Evolutionary conservation across 2,888 invertebrate genomes (phyloP), one percentile per base, ranked within the genome.

Genomic region (Heliconius erato): DNA sequence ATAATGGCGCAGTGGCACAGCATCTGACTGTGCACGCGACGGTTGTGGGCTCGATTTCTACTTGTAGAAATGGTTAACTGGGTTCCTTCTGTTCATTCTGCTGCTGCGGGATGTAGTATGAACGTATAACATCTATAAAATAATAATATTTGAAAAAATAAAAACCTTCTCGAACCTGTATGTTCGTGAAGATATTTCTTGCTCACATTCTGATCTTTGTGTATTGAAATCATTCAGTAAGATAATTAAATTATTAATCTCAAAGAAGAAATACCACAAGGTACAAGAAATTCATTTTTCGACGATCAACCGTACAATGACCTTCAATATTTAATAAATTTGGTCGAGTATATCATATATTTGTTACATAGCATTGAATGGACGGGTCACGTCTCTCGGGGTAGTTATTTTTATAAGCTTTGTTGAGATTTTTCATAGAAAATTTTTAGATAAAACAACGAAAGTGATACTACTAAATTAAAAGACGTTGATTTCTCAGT

Each of bases 291-390:
- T 76, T 63, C 2, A 14, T 76, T 76, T 76, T 76, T 76, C 35
- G 26, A n/a, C 63, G 35, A 63, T 63, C 59, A 40, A 40, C 63
- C 26, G 63, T 59, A 76, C 23, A 32, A 35, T 35, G 76, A 40
- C 76, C 35, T 76, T 59, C 35, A 76, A 76, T 76, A 76, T 76
- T 76, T 63, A 76, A 35, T 35, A 76, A 63, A 40, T 76, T 63
- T 63, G 7, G 35, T 63, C 59, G 35, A 63, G 35, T 72, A 40
- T 71, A 28, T n/a, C 59, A 59, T 59, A 59, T 74, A 74, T 59
- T 54, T 74, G 19, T 7, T 32, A 23, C 14, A n/a, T 59, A 63
- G 59, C 35, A 63, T 76, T 63, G 63, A 76, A 76, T 76, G n/a
- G 54, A 59, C n/a, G 35, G 35, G 76, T 76, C 76, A 76, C 59